Base-by-base conservation (phyloP, 64 coral and sea anemone genomes). In the Cladopsammia gracilis region DNA sequence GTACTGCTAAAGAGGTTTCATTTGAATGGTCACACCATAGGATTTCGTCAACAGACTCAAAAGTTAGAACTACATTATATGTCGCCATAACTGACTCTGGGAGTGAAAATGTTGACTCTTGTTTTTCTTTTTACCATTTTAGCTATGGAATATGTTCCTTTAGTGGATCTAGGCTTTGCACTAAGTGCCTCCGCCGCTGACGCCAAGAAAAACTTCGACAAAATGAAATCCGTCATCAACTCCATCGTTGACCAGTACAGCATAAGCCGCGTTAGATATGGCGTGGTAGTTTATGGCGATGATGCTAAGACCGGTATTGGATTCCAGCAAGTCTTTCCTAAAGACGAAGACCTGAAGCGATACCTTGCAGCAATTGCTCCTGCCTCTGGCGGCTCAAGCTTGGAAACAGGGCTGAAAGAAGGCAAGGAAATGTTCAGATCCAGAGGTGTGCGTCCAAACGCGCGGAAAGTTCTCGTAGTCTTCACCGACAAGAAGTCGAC, bases 401-500 rank as follows among this genome's bases (percentile, higher is more conserved):
- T 98, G 13, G 78, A 94, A 6, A 87, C 88, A 44, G 96, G 81
- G 13, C 58, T 98, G 2, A 50, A 91, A 50, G 70, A 90, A 58
- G 96, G 82, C 23, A 81, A 88, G 54, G 76, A 51, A 24, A 54
- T 94, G 25, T 98, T 98, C 73, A 75, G 73, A 45, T 64, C 81
- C 15, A 14, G 64, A 57, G 96, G 77, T 59, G 64, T 66, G 14
- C 89, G 88, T 62, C 68, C 57, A 18, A 45, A 75, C 64, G 96
- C 89, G 25, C 83, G 68, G 14, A 98, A 94, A 52, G 82, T 98
- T 24, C 82, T 98, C 0, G 92, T 98, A 16, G 92, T 98, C 3
- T 80, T 98, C 10, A 98, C 96, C 10, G 96, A 98, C 60, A 82
- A 58, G 20, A 61, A 53, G 47, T 98, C 92, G 1, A 93, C 84